These are phyloP conservation scores for Torymus texanus DNA, from an alignment of 2,888 invertebrate genomes.

Conservation along the genomic window DNA sequence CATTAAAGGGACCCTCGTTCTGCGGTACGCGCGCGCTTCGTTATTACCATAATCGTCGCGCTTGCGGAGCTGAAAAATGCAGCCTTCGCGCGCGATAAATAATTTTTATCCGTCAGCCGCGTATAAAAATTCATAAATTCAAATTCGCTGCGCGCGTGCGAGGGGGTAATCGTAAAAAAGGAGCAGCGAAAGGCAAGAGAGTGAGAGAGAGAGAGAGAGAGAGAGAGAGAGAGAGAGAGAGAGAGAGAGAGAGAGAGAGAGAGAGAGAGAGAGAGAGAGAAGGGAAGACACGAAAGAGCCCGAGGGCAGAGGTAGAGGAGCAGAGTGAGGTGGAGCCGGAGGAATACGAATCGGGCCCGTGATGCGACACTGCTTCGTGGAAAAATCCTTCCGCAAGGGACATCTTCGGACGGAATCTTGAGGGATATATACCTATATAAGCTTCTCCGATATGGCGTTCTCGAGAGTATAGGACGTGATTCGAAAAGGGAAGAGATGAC, in stretches of 20 bases:
- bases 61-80: slow-evolving; percentile 8
- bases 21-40: not conserved
- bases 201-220: not conserved
- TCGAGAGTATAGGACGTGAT: no score
- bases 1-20: not conserved
- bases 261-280: not conserved
- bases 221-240: not conserved
- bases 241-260: not conserved
- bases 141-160: slow-evolving; percentile 32
- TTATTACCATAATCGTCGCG: slow-evolving; percentile 49
- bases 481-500: no score
- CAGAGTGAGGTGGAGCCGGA: slow-evolving; percentile 8
- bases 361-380: slow-evolving; percentile 29
- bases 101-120: slow-evolving; percentile 29
- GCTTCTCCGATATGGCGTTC: not conserved
- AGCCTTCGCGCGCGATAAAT: slow-evolving; percentile 20
- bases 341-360: slow-evolving; percentile 45
- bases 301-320: not conserved
- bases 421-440: not conserved
- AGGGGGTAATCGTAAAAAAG: slow-evolving; percentile 39
- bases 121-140: slow-evolving; percentile 55
- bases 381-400: slow-evolving; percentile 40
- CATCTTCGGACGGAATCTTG: slow-evolving; percentile 42
- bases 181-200: not conserved
- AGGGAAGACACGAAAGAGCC: not conserved